These are phyloP conservation scores for Sparus aurata DNA, from an alignment of 2,797 vertebrate species.

Conservation along the genomic window DNA sequence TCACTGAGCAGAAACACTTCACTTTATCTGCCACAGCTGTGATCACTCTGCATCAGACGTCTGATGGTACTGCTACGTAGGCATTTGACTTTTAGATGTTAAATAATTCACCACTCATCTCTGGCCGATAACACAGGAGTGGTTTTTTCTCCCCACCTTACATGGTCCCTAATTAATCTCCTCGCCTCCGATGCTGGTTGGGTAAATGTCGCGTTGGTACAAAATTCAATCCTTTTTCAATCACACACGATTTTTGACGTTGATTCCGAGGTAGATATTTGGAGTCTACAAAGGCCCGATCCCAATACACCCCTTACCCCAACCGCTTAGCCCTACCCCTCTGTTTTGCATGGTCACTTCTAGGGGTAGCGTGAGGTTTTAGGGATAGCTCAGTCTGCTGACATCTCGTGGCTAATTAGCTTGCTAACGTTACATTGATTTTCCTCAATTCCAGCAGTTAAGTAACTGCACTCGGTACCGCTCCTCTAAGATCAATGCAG, in stretches of 20 bases:
- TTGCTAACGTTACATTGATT: too few relatives aligned
- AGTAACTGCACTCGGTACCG: too few relatives aligned
- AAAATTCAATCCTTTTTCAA: background rate
- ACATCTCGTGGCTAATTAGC: too few relatives aligned
- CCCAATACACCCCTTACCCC: too few relatives aligned
- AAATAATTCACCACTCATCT: slow-evolving; percentile 27
- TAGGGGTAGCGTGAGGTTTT: too few relatives aligned
- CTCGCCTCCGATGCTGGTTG: background rate
- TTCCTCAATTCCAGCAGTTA: too few relatives aligned
- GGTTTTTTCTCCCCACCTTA: background rate
- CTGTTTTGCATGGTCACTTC: too few relatives aligned
- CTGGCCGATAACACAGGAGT: background rate
- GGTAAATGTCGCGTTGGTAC: background rate
- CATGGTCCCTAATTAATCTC: background rate
- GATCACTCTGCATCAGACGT: background rate
- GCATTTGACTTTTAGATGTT: background rate
- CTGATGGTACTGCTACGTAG: background rate
- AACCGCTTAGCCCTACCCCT: too few relatives aligned
- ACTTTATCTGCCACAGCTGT: background rate
- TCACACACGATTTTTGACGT: background rate
- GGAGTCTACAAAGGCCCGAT: background rate
- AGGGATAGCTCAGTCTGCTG: too few relatives aligned
- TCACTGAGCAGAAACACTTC: background rate
- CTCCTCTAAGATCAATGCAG: too few relatives aligned
- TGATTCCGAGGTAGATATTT: background rate